Conservation (phyloP, 2,113 vertebrate species). For the Nothobranchius kuhntae region DNA sequence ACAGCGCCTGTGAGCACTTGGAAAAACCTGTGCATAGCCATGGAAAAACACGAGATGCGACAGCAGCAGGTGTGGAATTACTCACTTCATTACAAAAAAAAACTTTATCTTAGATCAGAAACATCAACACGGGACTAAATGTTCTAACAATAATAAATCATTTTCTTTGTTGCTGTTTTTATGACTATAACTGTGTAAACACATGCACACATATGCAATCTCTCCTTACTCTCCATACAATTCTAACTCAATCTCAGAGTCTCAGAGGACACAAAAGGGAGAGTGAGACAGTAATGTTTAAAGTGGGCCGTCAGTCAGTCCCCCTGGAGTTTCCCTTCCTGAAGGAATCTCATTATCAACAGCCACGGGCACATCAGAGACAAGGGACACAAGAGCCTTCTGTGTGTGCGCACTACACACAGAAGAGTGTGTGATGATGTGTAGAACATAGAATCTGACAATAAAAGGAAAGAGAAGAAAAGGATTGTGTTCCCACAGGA, state of each 20-base stretch:
- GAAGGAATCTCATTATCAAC: conserved; percentile 77
- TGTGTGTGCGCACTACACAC: conserved; percentile 16
- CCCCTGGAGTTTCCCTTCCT: conserved; percentile 71
- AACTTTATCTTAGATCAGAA: conserved; percentile 28
- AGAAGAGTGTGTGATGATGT: conserved; percentile 32
- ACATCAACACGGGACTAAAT: conserved; percentile 13
- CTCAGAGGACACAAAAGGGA: conserved; percentile 49
- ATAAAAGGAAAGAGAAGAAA: conserved; percentile 30
- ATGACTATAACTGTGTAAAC: no score
- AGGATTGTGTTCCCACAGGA: conserved; percentile 40
- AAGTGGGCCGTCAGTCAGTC: conserved; percentile 71
- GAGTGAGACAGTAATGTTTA: conserved; percentile 64
- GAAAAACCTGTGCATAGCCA: conserved; percentile 39
- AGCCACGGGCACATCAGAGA: conserved; percentile 71
- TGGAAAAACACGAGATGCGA: conserved; percentile 50
- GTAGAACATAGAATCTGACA: conserved; percentile 38
- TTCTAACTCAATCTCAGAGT: conserved; percentile 43
- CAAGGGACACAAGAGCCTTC: conserved; percentile 46
- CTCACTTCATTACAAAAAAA: conserved; percentile 23
- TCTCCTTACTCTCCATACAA: conserved; percentile 43
- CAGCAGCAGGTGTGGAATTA: conserved; percentile 55
- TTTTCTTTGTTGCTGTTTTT: no score
- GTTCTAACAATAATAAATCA: not conserved
- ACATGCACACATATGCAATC: not conserved
- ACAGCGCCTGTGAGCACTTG: conserved; percentile 45